Evolutionary conservation across 1,140 invertebrate species (phyloP).

Genomic region (Diachasma alloeum): DNA sequence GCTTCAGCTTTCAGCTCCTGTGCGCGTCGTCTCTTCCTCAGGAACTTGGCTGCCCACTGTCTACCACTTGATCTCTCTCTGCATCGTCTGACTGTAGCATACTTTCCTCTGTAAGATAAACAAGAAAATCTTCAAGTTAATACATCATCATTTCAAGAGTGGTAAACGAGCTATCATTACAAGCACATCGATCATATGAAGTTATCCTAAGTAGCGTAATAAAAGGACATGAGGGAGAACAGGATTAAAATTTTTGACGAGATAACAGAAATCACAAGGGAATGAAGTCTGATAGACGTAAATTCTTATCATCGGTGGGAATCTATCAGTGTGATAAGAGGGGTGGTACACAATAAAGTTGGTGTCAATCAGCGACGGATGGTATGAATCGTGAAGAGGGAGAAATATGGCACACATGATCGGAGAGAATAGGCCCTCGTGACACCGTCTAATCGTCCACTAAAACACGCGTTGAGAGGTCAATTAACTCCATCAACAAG

Average conservation of each 20-base stretch:
- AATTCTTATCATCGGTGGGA: not conserved
- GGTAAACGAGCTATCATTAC: not conserved
- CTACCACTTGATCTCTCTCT: conserved; percentile 83
- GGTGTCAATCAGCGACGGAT: not conserved
- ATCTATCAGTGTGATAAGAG: not conserved
- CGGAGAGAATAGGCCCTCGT: not conserved
- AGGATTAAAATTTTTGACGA: not conserved
- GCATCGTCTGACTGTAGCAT: conserved; percentile 90
- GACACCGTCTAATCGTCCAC: not conserved
- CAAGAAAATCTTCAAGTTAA: not conserved
- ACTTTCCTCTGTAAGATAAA: conserved; percentile 84
- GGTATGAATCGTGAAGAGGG: not conserved
- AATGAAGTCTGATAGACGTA: not conserved
- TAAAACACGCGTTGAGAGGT: conserved; percentile 9
- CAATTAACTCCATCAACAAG: not conserved
- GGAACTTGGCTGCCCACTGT: conserved; percentile 95
- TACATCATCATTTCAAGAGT: conserved; percentile 7
- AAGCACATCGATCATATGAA: not conserved
- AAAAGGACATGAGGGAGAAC: not conserved
- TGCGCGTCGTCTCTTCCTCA: conserved; percentile 85
- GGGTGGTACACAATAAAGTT: not conserved
- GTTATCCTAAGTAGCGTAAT: not conserved
- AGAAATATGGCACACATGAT: not conserved
- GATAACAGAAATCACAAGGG: not conserved
- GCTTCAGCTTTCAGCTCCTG: conserved; percentile 85